A percentile compares a stretch with the other conserved stretches of the same genome.
Conservation (phyloP, 2,888 invertebrate species). For the Meteorus colon region DNA sequence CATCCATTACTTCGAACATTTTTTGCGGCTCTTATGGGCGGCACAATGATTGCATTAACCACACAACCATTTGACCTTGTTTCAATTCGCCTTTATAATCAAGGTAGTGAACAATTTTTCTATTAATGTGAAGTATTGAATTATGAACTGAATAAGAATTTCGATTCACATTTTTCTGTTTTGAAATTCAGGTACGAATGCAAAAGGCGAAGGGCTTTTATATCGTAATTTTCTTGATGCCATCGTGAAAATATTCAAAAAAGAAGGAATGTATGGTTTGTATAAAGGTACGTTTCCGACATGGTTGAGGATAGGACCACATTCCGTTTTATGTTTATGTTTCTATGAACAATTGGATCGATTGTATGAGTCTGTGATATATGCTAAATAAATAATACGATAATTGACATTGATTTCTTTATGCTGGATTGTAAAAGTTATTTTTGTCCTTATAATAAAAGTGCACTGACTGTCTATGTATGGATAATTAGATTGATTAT, state of each 20-base stretch:
- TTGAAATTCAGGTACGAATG: slow-evolving; percentile 77
- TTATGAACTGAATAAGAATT: background rate
- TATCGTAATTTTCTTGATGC: slow-evolving; percentile 87
- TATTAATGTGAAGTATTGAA: background rate
- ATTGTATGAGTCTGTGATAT: slow-evolving; percentile 48
- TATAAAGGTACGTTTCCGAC: slow-evolving; percentile 94
- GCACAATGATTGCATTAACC: slow-evolving; percentile 83
- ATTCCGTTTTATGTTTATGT: slow-evolving; percentile 88
- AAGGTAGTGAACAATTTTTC: background rate
- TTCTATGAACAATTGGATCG: slow-evolving; percentile 86
- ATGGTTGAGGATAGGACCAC: slow-evolving; percentile 91
- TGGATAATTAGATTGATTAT: slow-evolving; percentile 78
- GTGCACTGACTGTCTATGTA: slow-evolving; percentile 82
- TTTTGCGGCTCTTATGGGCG: slow-evolving; percentile 84
- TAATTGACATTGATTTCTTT: too few species aligned
- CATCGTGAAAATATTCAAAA: slow-evolving; percentile 82
- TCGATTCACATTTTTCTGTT: slow-evolving; percentile 16
- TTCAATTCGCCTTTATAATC: slow-evolving; percentile 84
- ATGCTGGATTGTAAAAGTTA: too few species aligned
- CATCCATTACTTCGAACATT: slow-evolving; percentile 82
- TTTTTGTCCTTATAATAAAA: too few species aligned
- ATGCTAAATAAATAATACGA: background rate
- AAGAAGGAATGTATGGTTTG: slow-evolving; percentile 86
- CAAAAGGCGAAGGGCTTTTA: slow-evolving; percentile 79
- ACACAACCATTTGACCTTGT: slow-evolving; percentile 94